Evolutionary conservation across 2,797 vertebrate genomes (phyloP).

Genomic region (Sebastes umbrosus): DNA sequence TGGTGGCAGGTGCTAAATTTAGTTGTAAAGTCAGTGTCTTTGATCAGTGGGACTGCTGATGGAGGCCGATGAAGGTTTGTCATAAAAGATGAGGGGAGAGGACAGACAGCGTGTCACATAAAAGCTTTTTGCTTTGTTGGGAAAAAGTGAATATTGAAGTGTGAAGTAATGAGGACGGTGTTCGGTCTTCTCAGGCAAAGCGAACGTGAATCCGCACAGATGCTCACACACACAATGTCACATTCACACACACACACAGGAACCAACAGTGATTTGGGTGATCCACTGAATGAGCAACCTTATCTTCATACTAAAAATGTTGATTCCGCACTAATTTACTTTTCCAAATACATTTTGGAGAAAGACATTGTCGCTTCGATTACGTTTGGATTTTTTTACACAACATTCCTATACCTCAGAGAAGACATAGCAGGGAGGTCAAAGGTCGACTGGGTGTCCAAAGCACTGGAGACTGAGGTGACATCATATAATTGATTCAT

Average conservation of each 20-base stretch:
- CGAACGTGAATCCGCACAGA: background rate
- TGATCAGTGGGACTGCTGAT: constrained; percentile 74
- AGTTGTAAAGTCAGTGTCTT: constrained; percentile 67
- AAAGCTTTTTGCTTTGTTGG: constrained; percentile 63
- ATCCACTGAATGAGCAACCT: background rate
- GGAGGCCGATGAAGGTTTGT: constrained; percentile 59
- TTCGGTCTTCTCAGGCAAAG: constrained; percentile 15
- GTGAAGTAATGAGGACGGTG: constrained; percentile 60
- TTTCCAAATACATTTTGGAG: background rate
- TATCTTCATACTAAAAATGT: background rate
- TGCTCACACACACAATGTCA: constrained; percentile 8
- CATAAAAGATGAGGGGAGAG: constrained; percentile 54
- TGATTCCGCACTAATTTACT: background rate
- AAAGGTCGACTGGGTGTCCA: background rate
- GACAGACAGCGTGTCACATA: constrained; percentile 59
- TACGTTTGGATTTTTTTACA: background rate
- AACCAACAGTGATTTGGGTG: background rate
- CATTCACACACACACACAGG: background rate
- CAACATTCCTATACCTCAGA: background rate
- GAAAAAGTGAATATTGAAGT: constrained; percentile 52
- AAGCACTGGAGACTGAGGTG: background rate
- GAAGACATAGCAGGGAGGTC: background rate
- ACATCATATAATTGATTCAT: too few relatives aligned
- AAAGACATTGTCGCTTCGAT: background rate
- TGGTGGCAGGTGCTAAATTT: constrained; percentile 73